Evolutionary conservation across 2,113 vertebrate species (phyloP).

Genomic region (Brienomyrus brachyistius): DNA sequence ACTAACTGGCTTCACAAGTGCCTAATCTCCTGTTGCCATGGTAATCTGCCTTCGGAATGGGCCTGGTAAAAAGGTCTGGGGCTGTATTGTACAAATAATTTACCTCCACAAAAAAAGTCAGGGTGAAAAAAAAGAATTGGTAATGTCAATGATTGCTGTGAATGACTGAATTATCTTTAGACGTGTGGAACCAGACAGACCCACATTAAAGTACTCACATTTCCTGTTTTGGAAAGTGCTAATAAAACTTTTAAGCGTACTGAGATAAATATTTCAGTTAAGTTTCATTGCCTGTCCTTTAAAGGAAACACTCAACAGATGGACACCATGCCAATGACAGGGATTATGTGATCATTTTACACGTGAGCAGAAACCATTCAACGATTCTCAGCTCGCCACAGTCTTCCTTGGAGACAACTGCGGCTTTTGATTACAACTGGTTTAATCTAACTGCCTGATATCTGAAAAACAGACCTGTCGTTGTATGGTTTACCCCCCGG

Average conservation of each 20-base stretch:
- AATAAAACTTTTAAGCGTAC: neutral
- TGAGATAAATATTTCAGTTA: neutral
- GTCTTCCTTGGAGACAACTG: neutral
- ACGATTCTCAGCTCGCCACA: neutral
- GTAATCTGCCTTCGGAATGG: constrained; percentile 54
- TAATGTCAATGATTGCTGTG: constrained; percentile 24
- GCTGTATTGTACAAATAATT: constrained; percentile 50
- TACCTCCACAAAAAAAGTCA: constrained; percentile 37
- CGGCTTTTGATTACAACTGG: neutral
- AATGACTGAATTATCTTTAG: constrained; percentile 29
- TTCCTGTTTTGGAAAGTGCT: constrained; percentile 16
- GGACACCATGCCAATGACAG: neutral
- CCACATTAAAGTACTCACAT: constrained; percentile 10
- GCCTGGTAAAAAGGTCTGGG: constrained; percentile 41
- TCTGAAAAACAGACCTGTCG: neutral
- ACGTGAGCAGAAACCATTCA: neutral
- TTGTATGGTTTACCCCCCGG: neutral
- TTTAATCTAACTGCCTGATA: neutral
- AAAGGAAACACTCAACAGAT: neutral
- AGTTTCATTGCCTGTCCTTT: neutral
- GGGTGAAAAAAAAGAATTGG: constrained; percentile 8
- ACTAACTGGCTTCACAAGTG: constrained; percentile 55
- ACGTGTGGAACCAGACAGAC: constrained; percentile 16
- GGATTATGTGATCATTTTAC: neutral
- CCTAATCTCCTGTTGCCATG: constrained; percentile 68